Conservation (phyloP, 2,797 vertebrate genomes). For the Tokudaia tokunoshimensis region DNA sequence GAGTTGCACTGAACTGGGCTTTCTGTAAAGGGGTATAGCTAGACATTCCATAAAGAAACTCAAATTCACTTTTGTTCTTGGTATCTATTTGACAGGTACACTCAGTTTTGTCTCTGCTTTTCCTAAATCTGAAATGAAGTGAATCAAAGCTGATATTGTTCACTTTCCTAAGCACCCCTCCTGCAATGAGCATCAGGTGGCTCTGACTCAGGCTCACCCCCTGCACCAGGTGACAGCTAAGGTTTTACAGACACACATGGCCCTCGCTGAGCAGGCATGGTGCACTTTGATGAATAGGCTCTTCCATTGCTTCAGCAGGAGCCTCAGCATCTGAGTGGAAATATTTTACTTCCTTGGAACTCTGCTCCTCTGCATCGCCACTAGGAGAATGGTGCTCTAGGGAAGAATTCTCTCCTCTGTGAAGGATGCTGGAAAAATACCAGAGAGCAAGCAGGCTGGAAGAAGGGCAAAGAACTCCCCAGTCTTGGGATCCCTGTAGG, state of each 20-base stretch:
- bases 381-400: slow-evolving; percentile 38
- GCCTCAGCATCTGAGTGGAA: not conserved
- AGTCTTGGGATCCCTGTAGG: not conserved
- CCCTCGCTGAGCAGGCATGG: not conserved
- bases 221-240: not conserved
- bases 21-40: not conserved
- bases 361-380: not conserved
- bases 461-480: not conserved
- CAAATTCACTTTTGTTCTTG: not conserved
- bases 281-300: not conserved
- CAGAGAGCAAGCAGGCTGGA: not conserved
- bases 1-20: not conserved
- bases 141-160: not conserved
- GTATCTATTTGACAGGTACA: not conserved
- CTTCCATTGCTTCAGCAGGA: not conserved
- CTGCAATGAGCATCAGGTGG: not conserved
- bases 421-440: slow-evolving; percentile 74
- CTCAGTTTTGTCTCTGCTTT: not conserved
- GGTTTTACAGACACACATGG: not conserved
- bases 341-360: not conserved
- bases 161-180: not conserved
- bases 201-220: not conserved
- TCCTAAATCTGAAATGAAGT: slow-evolving; percentile 10
- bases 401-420: slow-evolving; percentile 67
- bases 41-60: not conserved